Percentiles rank a stretch among this genome's conserved stretches.
phyloP scores from a whole-genome alignment of 2,888 invertebrate species.

The Andrena hattorfiana region DNA sequence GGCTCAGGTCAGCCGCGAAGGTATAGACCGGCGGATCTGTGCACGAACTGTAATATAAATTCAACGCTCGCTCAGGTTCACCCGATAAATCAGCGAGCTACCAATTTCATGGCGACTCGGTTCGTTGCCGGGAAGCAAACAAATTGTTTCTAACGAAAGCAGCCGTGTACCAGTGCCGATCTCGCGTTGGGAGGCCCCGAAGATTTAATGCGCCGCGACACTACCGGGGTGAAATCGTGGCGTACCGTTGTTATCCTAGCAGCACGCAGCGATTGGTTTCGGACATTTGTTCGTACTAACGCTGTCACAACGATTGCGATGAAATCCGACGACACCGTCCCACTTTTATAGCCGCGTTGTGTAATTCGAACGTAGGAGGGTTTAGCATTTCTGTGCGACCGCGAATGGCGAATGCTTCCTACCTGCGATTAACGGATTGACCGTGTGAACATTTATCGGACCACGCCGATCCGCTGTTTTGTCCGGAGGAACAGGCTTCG shows the following conservation, averaged over 20 bases:
- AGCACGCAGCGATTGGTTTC: background rate
- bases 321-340: constrained; percentile 14
- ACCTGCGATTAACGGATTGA: background rate
- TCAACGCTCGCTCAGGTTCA: background rate
- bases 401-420: background rate
- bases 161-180: too few species aligned
- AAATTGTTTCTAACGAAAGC: background rate
- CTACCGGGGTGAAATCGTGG: background rate
- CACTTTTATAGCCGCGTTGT: constrained; percentile 62
- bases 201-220: background rate
- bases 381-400: constrained; percentile 1
- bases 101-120: too few species aligned
- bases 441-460: constrained; percentile 27
- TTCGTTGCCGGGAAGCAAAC: background rate
- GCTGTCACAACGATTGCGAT: constrained; percentile 37
- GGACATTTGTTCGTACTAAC: background rate
- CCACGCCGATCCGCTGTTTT: background rate
- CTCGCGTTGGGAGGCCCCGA: background rate
- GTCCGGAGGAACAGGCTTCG: background rate
- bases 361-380: constrained; percentile 37
- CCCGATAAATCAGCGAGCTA: too few species aligned
- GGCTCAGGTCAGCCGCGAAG: background rate
- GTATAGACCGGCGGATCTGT: background rate
- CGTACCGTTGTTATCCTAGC: background rate
- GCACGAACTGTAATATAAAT: background rate